Conservation (phyloP, 2,797 vertebrate genomes). For the Galago senegalensis region DNA sequence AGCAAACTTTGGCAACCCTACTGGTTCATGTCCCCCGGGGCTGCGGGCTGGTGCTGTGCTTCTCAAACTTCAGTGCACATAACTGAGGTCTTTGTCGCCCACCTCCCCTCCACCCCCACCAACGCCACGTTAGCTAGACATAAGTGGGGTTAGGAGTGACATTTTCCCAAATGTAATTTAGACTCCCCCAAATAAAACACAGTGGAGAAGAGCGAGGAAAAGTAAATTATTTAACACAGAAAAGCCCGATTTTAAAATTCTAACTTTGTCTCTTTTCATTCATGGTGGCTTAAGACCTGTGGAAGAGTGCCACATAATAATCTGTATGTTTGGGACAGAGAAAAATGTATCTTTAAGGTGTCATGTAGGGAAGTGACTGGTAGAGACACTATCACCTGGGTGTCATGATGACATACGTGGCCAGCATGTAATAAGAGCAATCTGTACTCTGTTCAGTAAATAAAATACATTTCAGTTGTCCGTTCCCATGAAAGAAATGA, state of each 20-base stretch:
- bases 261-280: background rate
- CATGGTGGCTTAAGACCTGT: background rate
- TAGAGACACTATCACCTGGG: conserved; percentile 18
- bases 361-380: conserved; percentile 1
- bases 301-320: background rate
- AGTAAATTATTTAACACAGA: background rate
- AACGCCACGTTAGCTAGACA: background rate
- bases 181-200: conserved; percentile 8
- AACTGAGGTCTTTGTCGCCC: background rate
- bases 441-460: conserved; percentile 54
- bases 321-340: conserved; percentile 36
- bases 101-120: background rate
- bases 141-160: background rate
- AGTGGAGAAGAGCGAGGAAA: background rate
- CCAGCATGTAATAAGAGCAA: background rate
- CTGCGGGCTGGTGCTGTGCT: background rate
- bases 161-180: background rate
- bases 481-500: background rate
- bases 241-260: background rate
- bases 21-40: background rate
- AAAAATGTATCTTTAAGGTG: conserved; percentile 23
- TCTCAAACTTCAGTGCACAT: background rate
- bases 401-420: background rate
- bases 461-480: background rate
- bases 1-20: background rate